A percentile compares a stretch with the other conserved stretches of the same genome.
Evolutionary conservation across 2,113 vertebrate genomes (phyloP).

Genomic region (Arizona elegans): DNA sequence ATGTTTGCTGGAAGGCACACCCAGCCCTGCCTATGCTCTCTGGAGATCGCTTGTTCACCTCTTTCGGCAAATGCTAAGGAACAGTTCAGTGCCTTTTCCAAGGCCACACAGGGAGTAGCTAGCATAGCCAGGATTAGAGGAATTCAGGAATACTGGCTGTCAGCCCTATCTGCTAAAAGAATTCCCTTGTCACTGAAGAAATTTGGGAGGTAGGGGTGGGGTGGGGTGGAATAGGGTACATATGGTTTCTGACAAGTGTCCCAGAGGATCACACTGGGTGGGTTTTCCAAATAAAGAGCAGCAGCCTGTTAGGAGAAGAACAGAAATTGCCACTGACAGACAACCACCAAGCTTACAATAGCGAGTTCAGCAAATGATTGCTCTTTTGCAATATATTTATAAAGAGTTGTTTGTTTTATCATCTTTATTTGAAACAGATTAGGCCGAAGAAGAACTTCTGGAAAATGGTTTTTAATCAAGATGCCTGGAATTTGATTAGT

Average conservation of each 20-base stretch:
- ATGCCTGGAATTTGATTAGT: slow-evolving; percentile 19
- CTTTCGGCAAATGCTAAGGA: slow-evolving; percentile 5
- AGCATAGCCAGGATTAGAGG: slow-evolving; percentile 18
- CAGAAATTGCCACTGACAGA: slow-evolving; percentile 59
- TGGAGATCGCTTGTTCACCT: not conserved
- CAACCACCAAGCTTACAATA: slow-evolving; percentile 31
- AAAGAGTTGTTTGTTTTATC: slow-evolving; percentile 73
- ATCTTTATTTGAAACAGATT: slow-evolving; percentile 72
- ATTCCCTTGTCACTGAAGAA: slow-evolving; percentile 32
- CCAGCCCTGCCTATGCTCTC: not conserved
- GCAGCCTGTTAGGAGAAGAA: slow-evolving; percentile 45
- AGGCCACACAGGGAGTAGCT: slow-evolving; percentile 27
- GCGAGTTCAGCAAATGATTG: slow-evolving; percentile 47
- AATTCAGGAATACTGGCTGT: not conserved
- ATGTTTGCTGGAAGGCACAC: not conserved
- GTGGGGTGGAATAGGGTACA: slow-evolving; percentile 27
- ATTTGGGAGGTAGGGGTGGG: slow-evolving; percentile 15
- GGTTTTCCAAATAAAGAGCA: slow-evolving; percentile 56
- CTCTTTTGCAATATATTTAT: slow-evolving; percentile 60
- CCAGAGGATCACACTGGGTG: slow-evolving; percentile 39
- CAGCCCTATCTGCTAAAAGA: slow-evolving; percentile 26
- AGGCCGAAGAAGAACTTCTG: slow-evolving; percentile 55
- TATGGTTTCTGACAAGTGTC: slow-evolving; percentile 47
- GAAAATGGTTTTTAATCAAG: slow-evolving; percentile 66
- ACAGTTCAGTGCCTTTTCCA: slow-evolving; percentile 14